Evolutionary conservation across 2,113 vertebrate genomes (phyloP), one percentile per base, ranked within the genome.

Genomic region (Pipra filicauda): DNA sequence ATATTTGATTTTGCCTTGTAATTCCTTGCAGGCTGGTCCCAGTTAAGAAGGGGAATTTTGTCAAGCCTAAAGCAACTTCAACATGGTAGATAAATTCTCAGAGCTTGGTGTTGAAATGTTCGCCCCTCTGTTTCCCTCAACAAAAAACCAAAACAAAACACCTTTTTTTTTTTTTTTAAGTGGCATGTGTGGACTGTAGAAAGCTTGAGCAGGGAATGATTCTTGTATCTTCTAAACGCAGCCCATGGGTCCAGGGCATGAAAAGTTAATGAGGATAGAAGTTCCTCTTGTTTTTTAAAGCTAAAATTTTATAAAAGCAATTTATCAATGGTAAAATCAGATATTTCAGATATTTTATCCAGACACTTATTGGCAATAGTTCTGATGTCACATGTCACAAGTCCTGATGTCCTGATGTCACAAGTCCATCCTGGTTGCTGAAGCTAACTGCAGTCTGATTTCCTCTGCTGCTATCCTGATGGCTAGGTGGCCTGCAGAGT

Each of bases 1-100:
- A 90, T 95, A 96, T 97, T 92, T 94, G 92, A 90, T 85, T 96
- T 96, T 91, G 69, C 49, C 58, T 86, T 93, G 57, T 88, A 97
- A 93, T 88, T 92, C 86, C 37, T 93, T 59, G 70, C 74, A 88
- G 92, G 54, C 64, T 94, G 82, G 69, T 94, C 58, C 71, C 27
- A 83, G 35, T 94, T 88, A 92, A 81, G 44, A 93, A 85, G 65
- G 66, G 80, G 69, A 88, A 96, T 88, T 96, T 89, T 87, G 41
- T 89, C 37, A 78, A 75, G 49, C 61, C 31, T 82, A 64, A 88
- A 93, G 51, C 1, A 5, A 74, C 76, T 85, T 79, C 0, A 1
- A 55, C 91, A 91, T 64, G 48, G 44, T 44, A 77, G 89, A 74
- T 75, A 88, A 89, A 87, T 86, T 91, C 67, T 82, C 65, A 93